A percentile compares a stretch with the other conserved stretches of the same genome.
phyloP scores from a whole-genome alignment of 1,140 invertebrate genomes.

The Chelonus insularis region DNA sequence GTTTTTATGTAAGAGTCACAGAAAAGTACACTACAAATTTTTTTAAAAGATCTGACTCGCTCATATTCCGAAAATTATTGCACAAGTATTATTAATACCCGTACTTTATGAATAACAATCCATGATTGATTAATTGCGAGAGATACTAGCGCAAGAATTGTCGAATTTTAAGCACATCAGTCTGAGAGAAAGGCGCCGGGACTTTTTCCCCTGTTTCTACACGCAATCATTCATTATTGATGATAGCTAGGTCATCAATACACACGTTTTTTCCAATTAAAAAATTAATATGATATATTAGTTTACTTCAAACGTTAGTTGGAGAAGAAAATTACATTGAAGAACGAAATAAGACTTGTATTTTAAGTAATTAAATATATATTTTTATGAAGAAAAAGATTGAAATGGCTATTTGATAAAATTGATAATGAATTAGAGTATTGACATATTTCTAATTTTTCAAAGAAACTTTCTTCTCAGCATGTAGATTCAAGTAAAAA shows the following conservation, averaged over 20 bases:
- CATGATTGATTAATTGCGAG: neutral
- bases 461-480: too few species aligned
- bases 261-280: neutral
- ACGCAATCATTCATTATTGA: constrained; percentile 9
- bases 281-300: too few species aligned
- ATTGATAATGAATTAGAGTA: too few species aligned
- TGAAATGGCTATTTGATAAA: too few species aligned
- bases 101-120: constrained; percentile 3
- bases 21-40: neutral
- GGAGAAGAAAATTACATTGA: too few species aligned
- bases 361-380: too few species aligned
- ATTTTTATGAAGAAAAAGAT: too few species aligned
- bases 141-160: neutral
- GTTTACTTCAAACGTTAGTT: too few species aligned
- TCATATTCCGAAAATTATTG: neutral
- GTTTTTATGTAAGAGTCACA: neutral
- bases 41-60: neutral
- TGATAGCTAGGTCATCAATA: neutral
- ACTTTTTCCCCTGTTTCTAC: neutral
- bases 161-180: neutral
- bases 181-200: constrained; percentile 11
- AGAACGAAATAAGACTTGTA: too few species aligned
- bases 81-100: constrained; percentile 1
- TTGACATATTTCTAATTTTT: too few species aligned
- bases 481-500: too few species aligned